Base-by-base conservation (phyloP, 1,140 invertebrate genomes). In the Drosophila biarmipes region DNA sequence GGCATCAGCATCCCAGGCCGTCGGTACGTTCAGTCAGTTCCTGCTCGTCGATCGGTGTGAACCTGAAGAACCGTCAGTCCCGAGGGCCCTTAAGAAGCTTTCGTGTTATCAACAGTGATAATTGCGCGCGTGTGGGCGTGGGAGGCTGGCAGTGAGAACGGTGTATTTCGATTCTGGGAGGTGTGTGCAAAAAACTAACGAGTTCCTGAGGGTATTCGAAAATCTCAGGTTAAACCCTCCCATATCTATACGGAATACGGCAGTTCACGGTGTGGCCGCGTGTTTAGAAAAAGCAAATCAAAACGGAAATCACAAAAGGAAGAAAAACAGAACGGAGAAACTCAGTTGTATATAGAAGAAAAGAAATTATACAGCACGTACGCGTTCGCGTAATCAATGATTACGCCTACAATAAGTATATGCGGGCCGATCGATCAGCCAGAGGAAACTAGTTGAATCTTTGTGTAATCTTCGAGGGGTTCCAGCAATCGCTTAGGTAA, bases 201-300 rank as follows among this genome's bases (percentile, higher is more conserved):
- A 24, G 49, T 7, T 45, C 15, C n/a, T 4, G 19, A 19, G 1
- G 29, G 8, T 40, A 37, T 24, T 38, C 2, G 15, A 37, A 59
- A 29, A 45, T 62, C 40, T 17, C 24, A 40, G 45, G 12, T 27
- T 27, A 17, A 35, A 58, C 55, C 52, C 48, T 27, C 27, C 10
- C 31, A 15, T 35, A 48, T 48, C 37, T 29, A 48, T 62, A 34
- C 17, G 38, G 21, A 71, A 57, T 53, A 49, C 29, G 27, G n/a
- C 40, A 54, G 55, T 61, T 31, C 81, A 87, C 81, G 81, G 81
- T 48, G 49, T 52, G 53, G 12, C 63, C 78, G 81, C 82, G 82
- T 85, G 81, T 85, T 85, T 87, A 87, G 82, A 87, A 87, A 87
- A 74, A 19, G 42, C 52, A 64, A 69, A 87, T 63, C 81, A 85